Evolutionary conservation across 1,140 invertebrate genomes (phyloP).

Genomic region (Ctenoplectra terminalis): DNA sequence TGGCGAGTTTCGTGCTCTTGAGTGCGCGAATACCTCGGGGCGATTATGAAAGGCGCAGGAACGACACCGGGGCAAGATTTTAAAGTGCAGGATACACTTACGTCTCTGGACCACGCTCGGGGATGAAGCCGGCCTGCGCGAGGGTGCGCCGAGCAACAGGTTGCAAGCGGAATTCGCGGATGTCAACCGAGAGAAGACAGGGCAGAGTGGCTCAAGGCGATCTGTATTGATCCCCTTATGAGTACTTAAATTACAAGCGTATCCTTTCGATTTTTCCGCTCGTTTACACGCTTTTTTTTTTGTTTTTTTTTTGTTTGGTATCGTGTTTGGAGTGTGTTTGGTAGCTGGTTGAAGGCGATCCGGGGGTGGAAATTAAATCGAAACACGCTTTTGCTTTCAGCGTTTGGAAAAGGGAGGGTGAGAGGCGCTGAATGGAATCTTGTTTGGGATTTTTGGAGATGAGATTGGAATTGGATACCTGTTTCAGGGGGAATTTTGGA

Average conservation of each 20-base stretch:
- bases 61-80: slow-evolving; percentile 43
- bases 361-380: neutral
- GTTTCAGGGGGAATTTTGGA: too few species aligned
- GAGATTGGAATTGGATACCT: too few species aligned
- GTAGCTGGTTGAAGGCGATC: too few species aligned
- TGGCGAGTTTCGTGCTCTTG: slow-evolving; percentile 14
- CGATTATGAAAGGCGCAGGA: slow-evolving; percentile 57
- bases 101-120: slow-evolving; percentile 55
- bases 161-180: slow-evolving; percentile 80
- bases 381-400: neutral
- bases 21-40: slow-evolving; percentile 19
- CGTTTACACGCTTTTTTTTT: neutral
- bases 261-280: neutral
- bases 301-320: too few species aligned
- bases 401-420: neutral
- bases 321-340: neutral
- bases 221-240: slow-evolving; percentile 68
- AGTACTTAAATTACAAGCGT: slow-evolving; percentile 54
- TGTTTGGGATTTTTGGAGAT: too few species aligned
- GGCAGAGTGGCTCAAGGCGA: slow-evolving; percentile 68
- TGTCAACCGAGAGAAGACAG: slow-evolving; percentile 71
- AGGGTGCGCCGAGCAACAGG: slow-evolving; percentile 79
- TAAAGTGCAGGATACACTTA: slow-evolving; percentile 68
- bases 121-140: slow-evolving; percentile 48
- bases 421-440: neutral